Conservation (phyloP, 2,888 invertebrate species). For the Dione juno region DNA sequence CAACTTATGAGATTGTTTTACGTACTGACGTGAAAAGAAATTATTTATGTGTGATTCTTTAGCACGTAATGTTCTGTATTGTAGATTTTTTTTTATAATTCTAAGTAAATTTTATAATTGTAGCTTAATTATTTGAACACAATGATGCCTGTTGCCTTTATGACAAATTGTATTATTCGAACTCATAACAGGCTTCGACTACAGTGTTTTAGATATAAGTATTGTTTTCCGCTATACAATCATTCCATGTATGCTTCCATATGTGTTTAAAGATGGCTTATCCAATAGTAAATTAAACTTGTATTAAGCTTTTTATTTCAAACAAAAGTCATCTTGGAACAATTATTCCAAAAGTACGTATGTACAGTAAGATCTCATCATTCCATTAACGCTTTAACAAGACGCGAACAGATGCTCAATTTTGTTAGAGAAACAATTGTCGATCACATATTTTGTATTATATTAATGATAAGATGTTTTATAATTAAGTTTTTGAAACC, state of each 20-base stretch:
- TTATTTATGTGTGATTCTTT: constrained; percentile 83
- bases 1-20: constrained; percentile 75
- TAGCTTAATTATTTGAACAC: constrained; percentile 46
- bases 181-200: constrained; percentile 62
- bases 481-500: constrained; percentile 58
- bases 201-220: constrained; percentile 51
- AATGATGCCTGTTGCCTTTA: constrained; percentile 53
- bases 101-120: constrained; percentile 51
- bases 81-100: constrained; percentile 64
- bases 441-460: constrained; percentile 58
- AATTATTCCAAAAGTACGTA: constrained; percentile 46
- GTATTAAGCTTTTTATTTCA: constrained; percentile 1
- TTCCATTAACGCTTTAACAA: constrained; percentile 75
- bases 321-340: constrained; percentile 2
- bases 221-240: constrained; percentile 59
- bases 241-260: constrained; percentile 79
- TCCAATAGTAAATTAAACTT: constrained; percentile 4
- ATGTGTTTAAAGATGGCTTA: constrained; percentile 36
- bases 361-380: constrained; percentile 77
- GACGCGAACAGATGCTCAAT: constrained; percentile 70
- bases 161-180: constrained; percentile 40
- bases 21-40: constrained; percentile 70
- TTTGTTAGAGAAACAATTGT: constrained; percentile 55
- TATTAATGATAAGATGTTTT: constrained; percentile 56
- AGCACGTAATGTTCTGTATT: constrained; percentile 66